A percentile compares a stretch with the other conserved stretches of the same genome.
Evolutionary conservation across 2,113 vertebrate species (phyloP).

Genomic region (Actenoides hombroni): DNA sequence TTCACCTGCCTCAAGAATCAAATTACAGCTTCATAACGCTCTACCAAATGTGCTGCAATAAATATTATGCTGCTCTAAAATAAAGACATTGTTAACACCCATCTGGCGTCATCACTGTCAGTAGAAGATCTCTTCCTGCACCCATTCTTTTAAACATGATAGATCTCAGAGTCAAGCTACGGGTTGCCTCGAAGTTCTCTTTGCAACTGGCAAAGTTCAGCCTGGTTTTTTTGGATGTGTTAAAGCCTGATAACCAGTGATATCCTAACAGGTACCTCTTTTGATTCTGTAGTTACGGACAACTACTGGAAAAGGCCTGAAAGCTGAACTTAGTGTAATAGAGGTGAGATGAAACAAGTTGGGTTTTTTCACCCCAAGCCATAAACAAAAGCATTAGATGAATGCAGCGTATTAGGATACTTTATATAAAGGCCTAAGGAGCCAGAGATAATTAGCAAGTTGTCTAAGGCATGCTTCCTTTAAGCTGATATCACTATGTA

Average conservation of each 20-base stretch:
- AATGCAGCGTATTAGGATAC: neutral
- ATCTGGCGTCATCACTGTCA: neutral
- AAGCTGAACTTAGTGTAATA: neutral
- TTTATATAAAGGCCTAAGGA: neutral
- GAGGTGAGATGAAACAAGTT: neutral
- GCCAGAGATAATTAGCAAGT: neutral
- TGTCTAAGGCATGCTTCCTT: neutral
- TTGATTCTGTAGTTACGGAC: neutral
- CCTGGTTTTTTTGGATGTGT: neutral
- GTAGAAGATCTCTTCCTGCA: neutral
- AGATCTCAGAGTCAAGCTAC: neutral
- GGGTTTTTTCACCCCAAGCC: neutral
- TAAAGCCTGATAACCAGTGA: neutral
- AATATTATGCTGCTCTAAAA: neutral
- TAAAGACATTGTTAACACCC: neutral
- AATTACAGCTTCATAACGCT: neutral
- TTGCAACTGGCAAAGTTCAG: neutral
- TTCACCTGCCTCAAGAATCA: neutral
- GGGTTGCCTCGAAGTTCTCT: neutral
- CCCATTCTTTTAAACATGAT: neutral
- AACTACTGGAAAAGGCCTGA: neutral
- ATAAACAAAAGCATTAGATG: neutral
- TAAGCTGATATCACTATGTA: neutral
- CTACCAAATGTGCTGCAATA: neutral
- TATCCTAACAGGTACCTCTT: neutral